Evolutionary conservation across 2,113 vertebrate genomes (phyloP).

Genomic region (Halichoerus grypus): DNA sequence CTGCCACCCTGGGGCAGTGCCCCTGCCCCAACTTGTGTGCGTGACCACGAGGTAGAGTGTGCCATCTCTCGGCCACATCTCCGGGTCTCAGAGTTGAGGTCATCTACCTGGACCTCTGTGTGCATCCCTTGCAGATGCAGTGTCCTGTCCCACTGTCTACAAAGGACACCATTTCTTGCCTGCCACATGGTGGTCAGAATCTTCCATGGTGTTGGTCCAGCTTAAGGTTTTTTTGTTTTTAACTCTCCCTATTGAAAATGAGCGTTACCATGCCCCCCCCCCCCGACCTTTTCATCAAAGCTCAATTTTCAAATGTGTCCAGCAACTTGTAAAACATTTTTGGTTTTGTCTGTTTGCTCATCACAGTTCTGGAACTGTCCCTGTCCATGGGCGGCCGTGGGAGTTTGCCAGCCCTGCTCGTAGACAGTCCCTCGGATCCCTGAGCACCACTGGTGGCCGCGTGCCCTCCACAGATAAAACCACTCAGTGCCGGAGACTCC

Average conservation of each 20-base stretch:
- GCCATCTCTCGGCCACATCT: background rate
- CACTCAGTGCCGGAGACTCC: background rate
- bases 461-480: background rate
- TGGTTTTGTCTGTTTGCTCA: background rate
- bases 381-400: fast-evolving
- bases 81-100: background rate
- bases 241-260: background rate
- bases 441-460: too few relatives aligned
- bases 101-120: background rate
- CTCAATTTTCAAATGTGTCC: background rate
- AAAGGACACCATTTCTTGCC: fast-evolving
- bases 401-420: too few relatives aligned
- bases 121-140: background rate
- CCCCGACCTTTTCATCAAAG: background rate
- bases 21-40: background rate
- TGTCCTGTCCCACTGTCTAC: background rate
- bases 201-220: background rate
- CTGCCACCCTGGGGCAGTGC: fast-evolving
- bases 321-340: background rate
- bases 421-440: background rate
- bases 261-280: background rate
- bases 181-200: fast-evolving
- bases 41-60: fast-evolving
- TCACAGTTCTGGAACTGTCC: background rate
- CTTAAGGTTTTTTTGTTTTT: background rate